Conservation (phyloP, 2,797 vertebrate genomes). For the Philypnodon macrostomus region DNA sequence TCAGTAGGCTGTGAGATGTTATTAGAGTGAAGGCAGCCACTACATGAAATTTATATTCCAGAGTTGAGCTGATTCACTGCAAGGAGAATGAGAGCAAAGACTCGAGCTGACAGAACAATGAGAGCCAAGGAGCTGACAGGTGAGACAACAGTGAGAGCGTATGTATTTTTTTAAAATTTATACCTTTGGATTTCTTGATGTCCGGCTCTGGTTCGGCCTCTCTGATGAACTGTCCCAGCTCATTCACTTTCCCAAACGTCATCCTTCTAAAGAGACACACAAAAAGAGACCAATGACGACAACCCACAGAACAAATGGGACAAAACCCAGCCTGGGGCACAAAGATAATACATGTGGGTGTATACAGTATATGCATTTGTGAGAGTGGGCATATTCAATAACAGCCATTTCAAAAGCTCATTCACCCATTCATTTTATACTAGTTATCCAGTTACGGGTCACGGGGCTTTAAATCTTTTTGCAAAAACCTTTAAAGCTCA, state of each 20-base stretch:
- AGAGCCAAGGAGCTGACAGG: slow-evolving; percentile 13
- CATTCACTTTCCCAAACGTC: slow-evolving; percentile 97
- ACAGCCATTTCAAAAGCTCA: slow-evolving; percentile 1
- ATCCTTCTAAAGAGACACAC: slow-evolving; percentile 82
- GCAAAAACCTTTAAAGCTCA: too few species aligned
- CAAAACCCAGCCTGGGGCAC: slow-evolving; percentile 16
- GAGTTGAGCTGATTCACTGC: slow-evolving; percentile 15
- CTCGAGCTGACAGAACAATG: slow-evolving; percentile 9
- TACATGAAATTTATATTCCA: slow-evolving; percentile 32
- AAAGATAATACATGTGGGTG: not conserved
- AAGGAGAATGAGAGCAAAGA: slow-evolving; percentile 7
- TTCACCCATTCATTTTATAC: not conserved
- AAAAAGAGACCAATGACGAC: slow-evolving; percentile 19
- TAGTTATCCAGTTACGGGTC: not conserved
- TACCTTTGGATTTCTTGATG: slow-evolving; percentile 98
- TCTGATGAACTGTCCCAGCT: slow-evolving; percentile 95
- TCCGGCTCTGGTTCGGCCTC: slow-evolving; percentile 98
- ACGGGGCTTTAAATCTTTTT: too few species aligned
- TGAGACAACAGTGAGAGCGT: not conserved
- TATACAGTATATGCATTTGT: not conserved
- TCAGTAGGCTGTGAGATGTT: slow-evolving; percentile 20
- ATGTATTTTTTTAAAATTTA: too few species aligned
- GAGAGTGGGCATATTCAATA: not conserved
- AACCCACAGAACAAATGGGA: slow-evolving; percentile 8
- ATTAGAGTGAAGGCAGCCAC: slow-evolving; percentile 21